Evolutionary conservation across 1,140 invertebrate species (phyloP).

Genomic region (Leguminivora glycinivorella): DNA sequence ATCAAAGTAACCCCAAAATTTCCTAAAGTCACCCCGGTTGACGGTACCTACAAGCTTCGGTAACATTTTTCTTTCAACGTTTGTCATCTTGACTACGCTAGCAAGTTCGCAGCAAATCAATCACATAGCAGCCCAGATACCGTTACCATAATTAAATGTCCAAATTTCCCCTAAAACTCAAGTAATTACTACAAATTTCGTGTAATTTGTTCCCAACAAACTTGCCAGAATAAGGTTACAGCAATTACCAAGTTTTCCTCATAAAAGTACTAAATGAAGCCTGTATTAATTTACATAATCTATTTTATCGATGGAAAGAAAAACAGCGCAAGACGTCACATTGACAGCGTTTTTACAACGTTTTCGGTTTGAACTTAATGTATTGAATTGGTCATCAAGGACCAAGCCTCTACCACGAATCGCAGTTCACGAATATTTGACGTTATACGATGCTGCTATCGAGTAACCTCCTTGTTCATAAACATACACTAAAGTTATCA

Average conservation of each 20-base stretch:
- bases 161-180: slow-evolving; percentile 8
- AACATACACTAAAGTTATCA: too few relatives aligned
- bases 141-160: neutral
- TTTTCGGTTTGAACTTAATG: neutral
- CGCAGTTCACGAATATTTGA: too few relatives aligned
- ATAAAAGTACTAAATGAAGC: slow-evolving; percentile 28
- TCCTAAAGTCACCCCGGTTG: too few relatives aligned
- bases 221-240: slow-evolving; percentile 24
- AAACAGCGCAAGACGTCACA: neutral
- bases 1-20: too few relatives aligned
- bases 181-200: slow-evolving; percentile 18
- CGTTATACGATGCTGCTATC: too few relatives aligned
- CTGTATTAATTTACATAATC: slow-evolving; percentile 26
- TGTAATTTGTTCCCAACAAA: slow-evolving; percentile 26
- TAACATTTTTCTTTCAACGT: too few relatives aligned
- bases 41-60: too few relatives aligned
- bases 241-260: slow-evolving; percentile 25
- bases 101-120: neutral
- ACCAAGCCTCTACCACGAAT: too few relatives aligned
- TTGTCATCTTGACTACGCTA: too few relatives aligned
- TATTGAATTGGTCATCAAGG: slow-evolving; percentile 5
- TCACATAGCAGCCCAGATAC: neutral
- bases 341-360: neutral
- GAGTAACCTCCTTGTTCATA: too few relatives aligned
- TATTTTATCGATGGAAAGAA: neutral